Percentiles rank a stretch among this genome's conserved stretches.
phyloP scores from a whole-genome alignment of 2,113 vertebrate species.

The Cygnus atratus region DNA sequence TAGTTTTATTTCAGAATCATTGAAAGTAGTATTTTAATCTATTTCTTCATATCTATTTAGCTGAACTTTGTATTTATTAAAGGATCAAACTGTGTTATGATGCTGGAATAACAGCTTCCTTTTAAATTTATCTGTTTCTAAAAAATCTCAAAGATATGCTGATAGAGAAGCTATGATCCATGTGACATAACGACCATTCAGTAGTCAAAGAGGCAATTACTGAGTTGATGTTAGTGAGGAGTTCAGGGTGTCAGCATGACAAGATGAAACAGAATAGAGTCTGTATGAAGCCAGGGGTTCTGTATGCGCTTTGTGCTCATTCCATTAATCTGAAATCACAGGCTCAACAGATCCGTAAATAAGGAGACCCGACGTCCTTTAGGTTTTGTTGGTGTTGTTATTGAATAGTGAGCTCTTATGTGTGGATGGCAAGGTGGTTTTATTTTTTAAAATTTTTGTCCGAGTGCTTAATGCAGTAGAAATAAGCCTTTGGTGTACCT shows the following conservation, averaged over 20 bases:
- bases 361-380: background rate
- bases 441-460: background rate
- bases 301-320: background rate
- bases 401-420: background rate
- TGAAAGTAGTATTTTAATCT: background rate
- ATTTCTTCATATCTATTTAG: background rate
- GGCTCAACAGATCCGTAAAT: background rate
- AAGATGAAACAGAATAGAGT: background rate
- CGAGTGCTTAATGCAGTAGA: background rate
- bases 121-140: background rate
- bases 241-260: background rate
- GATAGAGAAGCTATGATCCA: background rate
- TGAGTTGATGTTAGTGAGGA: background rate
- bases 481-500: background rate
- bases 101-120: background rate
- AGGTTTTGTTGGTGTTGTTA: background rate
- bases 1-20: background rate
- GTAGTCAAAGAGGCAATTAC: background rate
- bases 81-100: background rate
- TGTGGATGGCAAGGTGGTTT: background rate
- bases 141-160: background rate
- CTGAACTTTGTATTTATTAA: background rate
- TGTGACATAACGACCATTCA: background rate
- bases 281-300: background rate
- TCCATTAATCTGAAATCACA: background rate